Base-by-base conservation (phyloP, 2,113 vertebrate species). In the Semicossyphus pulcher region DNA sequence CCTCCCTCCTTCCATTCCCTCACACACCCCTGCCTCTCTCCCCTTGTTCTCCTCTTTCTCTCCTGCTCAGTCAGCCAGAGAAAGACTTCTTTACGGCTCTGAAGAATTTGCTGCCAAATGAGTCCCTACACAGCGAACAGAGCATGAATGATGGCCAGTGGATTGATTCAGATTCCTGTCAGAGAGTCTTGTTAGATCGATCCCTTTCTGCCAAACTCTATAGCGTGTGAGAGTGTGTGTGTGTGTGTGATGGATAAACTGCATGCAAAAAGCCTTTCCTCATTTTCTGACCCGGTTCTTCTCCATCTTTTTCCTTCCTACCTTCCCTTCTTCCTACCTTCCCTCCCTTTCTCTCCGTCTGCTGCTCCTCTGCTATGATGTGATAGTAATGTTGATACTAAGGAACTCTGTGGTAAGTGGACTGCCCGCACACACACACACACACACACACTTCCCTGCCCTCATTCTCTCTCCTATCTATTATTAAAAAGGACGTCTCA, bases 351-450 rank as follows among this genome's bases (percentile, higher is more conserved):
- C 42, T 48, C 68, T 72, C 68, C 66, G 26, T 52, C 65, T 90
- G 74, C 89, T 82, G 74, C 70, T 74, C 86, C 78, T 83, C 65
- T 85, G 51, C 69, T 66, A 18, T 78, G 44, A 69, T 92, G 86
- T 81, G 63, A 85, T 87, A 92, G 89, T 90, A 91, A 90, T 89
- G 88, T 90, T 89, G 91, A 91, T 89, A 91, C 89, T 36, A 92
- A 91, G 88, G 91, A 92, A 78, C 91, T 92, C 42, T 92, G 91
- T 26, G 91, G 91, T 92, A 78, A 91, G 90, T 88, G 39, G 15
- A 61, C 59, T 15, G 16, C 65, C 21, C 28, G 44, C 31, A 39
- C 47, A 49, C 32, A 42, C 48, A 67, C 54, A 52, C 20, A 42
- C 31, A 21, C 31, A 21, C 29, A 60, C 15, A 36, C 26, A 28